Percentiles rank a stretch among this genome's conserved stretches.
phyloP scores from a whole-genome alignment of 2,113 vertebrate genomes.

The Nematolebias whitei region DNA sequence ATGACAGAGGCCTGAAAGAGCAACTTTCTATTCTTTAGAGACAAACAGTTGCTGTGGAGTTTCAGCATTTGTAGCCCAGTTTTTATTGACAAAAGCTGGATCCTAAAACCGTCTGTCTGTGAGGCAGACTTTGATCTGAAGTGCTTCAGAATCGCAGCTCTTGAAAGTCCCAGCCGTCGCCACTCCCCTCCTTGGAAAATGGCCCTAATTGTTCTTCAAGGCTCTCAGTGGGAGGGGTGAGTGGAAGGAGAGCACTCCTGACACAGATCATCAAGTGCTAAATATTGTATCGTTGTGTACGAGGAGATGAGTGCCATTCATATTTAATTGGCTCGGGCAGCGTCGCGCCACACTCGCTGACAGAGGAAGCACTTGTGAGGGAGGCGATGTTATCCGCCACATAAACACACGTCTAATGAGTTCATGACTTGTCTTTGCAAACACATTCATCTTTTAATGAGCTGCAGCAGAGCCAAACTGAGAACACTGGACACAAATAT shows the following conservation, averaged over 20 bases:
- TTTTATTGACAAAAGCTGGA: conserved; percentile 35
- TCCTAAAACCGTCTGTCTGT: conserved; percentile 22
- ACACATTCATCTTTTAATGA: conserved; percentile 5
- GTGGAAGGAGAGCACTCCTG: conserved; percentile 42
- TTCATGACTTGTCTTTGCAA: background rate
- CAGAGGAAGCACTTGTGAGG: background rate
- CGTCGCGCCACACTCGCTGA: conserved; percentile 14
- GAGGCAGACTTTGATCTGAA: conserved; percentile 50
- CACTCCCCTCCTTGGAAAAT: conserved; percentile 23
- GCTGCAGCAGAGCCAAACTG: background rate
- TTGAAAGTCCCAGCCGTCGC: conserved; percentile 28
- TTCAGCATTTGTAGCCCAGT: background rate
- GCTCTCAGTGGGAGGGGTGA: conserved; percentile 47
- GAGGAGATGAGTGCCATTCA: conserved; percentile 65
- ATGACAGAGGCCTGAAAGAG: too few species aligned
- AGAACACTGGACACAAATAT: background rate
- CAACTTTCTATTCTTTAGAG: background rate
- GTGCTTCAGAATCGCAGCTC: conserved; percentile 37
- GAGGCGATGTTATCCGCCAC: background rate
- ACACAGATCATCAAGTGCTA: conserved; percentile 55
- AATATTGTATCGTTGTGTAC: conserved; percentile 67
- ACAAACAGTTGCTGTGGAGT: conserved; percentile 2
- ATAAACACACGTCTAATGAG: conserved; percentile 9
- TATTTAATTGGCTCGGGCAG: conserved; percentile 60
- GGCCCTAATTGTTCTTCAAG: conserved; percentile 57